phyloP scores from a whole-genome alignment of 2,888 invertebrate species.

The Cataglyphis rosenhaueri region DNA sequence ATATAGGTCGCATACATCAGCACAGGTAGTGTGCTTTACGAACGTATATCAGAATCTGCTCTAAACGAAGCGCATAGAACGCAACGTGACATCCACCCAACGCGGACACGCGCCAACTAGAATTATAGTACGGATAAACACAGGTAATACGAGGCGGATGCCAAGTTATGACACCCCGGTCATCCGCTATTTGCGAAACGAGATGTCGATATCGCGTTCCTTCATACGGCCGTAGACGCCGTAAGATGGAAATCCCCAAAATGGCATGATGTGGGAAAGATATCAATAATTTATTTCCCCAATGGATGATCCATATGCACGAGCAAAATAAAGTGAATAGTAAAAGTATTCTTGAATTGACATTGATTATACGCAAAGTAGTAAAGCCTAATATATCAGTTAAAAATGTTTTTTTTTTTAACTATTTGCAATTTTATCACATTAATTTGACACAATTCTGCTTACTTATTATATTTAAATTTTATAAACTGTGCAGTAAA shows the following conservation, averaged over 20 bases:
- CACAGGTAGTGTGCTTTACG: constrained; percentile 41
- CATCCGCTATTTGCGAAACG: constrained; percentile 61
- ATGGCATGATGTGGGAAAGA: neutral
- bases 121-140: constrained; percentile 78
- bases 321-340: neutral
- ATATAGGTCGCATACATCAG: constrained; percentile 36
- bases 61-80: constrained; percentile 66
- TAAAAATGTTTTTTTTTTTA: neutral
- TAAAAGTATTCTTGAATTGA: neutral
- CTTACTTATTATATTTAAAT: neutral
- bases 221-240: neutral
- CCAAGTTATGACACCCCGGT: constrained; percentile 49
- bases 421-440: neutral
- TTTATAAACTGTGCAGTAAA: neutral
- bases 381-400: neutral
- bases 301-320: neutral
- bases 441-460: neutral
- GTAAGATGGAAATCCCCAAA: constrained; percentile 9
- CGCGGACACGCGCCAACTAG: constrained; percentile 58
- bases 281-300: constrained; percentile 9
- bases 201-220: constrained; percentile 69
- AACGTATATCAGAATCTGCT: constrained; percentile 65
- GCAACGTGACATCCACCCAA: constrained; percentile 65
- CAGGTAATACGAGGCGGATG: constrained; percentile 65
- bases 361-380: neutral